These are phyloP conservation scores for Trichogramma pretiosum DNA, from an alignment of 1,140 invertebrate species.

Conservation along the genomic window DNA sequence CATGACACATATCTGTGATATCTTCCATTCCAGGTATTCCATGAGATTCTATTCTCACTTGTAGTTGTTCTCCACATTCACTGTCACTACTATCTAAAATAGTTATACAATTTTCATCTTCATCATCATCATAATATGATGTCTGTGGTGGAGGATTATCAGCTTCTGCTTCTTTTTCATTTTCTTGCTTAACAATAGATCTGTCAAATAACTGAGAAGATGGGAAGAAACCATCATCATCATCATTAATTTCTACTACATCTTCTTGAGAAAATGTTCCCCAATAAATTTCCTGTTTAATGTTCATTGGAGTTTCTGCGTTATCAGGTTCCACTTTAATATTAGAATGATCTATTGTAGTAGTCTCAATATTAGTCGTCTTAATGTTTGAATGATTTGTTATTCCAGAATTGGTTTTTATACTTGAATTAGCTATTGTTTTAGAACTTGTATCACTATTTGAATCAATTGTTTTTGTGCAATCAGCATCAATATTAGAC, in stretches of 20 bases:
- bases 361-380: too few species aligned
- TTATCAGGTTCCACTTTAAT: too few species aligned
- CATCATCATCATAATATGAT: constrained; percentile 13
- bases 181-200: constrained; percentile 9
- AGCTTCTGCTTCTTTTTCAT: constrained; percentile 13
- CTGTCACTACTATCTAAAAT: constrained; percentile 29
- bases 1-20: neutral
- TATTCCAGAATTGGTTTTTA: too few species aligned
- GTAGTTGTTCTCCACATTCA: constrained; percentile 11
- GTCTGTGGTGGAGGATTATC: neutral
- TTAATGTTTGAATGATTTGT: too few species aligned
- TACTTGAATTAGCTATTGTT: too few species aligned
- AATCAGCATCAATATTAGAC: too few species aligned
- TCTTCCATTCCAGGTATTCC: neutral
- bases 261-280: constrained; percentile 22
- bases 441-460: too few species aligned
- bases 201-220: constrained; percentile 28
- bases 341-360: too few species aligned
- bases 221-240: constrained; percentile 26
- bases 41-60: constrained; percentile 10
- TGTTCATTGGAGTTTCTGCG: too few species aligned
- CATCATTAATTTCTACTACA: constrained; percentile 26
- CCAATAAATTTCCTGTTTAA: neutral
- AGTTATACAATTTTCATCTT: constrained; percentile 23
- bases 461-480: too few species aligned